phyloP scores from a whole-genome alignment of 2,797 vertebrate genomes.

The Aulostomus chinensis region DNA sequence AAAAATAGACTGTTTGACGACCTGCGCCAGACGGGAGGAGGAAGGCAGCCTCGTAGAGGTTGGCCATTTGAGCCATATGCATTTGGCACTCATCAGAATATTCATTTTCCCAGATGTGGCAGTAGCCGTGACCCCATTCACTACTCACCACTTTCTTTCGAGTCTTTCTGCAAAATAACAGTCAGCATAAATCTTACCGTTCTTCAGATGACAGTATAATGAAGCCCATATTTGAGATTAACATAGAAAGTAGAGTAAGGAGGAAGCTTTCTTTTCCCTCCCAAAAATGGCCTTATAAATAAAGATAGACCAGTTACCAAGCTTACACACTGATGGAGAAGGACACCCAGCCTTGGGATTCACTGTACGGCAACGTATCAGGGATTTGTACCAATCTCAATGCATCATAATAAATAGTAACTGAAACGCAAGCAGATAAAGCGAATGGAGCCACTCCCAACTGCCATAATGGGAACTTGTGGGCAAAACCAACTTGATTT shows the following conservation, averaged over 20 bases:
- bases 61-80: no score
- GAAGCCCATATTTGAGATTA: constrained; percentile 33
- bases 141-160: constrained; percentile 3
- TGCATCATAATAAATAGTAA: constrained; percentile 24
- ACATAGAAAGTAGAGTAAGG: constrained; percentile 43
- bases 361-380: constrained; percentile 45
- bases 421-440: constrained; percentile 15
- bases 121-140: constrained; percentile 13
- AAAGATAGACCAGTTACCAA: constrained; percentile 44
- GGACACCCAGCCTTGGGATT: constrained; percentile 20
- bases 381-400: constrained; percentile 32
- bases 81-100: constrained; percentile 9
- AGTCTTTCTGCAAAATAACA: constrained; percentile 5
- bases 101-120: constrained; percentile 12
- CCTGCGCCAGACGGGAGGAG: no score
- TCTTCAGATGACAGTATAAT: constrained; percentile 27
- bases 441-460: constrained; percentile 11
- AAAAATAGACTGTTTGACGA: no score
- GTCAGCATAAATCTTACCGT: constrained; percentile 6
- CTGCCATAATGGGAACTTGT: constrained; percentile 8
- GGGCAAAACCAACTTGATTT: background rate
- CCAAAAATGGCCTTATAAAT: constrained; percentile 41
- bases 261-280: constrained; percentile 28
- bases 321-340: constrained; percentile 21
- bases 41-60: no score